Conservation (phyloP, 2,888 invertebrate species). For the Megamerina dolium region DNA sequence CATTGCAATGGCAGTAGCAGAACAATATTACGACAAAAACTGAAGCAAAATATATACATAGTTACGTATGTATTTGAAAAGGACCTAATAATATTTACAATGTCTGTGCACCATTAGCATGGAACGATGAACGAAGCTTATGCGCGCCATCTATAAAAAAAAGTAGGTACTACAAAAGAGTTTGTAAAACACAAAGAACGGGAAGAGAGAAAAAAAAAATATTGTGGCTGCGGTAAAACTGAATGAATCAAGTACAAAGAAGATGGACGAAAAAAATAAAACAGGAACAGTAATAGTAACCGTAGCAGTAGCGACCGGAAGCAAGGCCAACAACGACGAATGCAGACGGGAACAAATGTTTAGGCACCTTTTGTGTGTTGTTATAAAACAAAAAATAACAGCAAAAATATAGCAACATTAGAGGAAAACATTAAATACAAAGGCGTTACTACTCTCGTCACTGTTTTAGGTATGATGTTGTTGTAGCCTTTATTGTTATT, state of each 20-base stretch:
- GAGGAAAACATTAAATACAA: too few species aligned
- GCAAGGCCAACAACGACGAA: slow-evolving; percentile 4
- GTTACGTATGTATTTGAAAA: too few species aligned
- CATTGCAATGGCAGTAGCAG: too few species aligned
- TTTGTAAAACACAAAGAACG: neutral
- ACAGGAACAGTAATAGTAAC: neutral
- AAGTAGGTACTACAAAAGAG: neutral
- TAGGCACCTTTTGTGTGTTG: slow-evolving; percentile 28
- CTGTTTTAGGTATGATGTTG: slow-evolving; percentile 8
- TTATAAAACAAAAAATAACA: slow-evolving; percentile 6
- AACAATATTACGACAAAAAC: too few species aligned
- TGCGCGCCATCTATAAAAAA: neutral
- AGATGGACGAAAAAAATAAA: too few species aligned
- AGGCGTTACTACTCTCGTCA: slow-evolving; percentile 6
- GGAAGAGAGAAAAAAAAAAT: too few species aligned
- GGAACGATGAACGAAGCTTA: slow-evolving; percentile 9
- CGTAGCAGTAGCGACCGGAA: slow-evolving; percentile 3
- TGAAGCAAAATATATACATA: too few species aligned
- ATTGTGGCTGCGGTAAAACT: too few species aligned
- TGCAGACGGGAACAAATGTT: slow-evolving; percentile 27
- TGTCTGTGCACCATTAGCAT: slow-evolving; percentile 19
- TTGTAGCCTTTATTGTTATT: too few species aligned
- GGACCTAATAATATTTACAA: slow-evolving; percentile 35
- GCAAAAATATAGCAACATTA: slow-evolving; percentile 20
- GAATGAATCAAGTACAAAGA: too few species aligned